Conservation (phyloP, 2,797 vertebrate species). For the Mareca strepera region DNA sequence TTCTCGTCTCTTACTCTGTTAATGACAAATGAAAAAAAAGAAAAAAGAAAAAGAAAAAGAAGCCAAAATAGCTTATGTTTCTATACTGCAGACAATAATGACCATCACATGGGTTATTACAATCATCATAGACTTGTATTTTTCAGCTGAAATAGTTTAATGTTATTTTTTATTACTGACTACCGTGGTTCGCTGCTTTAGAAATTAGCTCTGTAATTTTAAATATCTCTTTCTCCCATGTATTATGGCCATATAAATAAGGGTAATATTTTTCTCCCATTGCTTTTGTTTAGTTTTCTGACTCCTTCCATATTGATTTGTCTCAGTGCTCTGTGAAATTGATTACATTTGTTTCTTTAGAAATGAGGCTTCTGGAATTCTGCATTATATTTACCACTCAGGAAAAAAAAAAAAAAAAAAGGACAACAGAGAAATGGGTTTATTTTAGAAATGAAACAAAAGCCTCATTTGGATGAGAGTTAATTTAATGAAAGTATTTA, state of each 20-base stretch:
- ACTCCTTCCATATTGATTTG: constrained; percentile 60
- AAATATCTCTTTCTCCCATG: constrained; percentile 26
- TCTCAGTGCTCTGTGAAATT: constrained; percentile 41
- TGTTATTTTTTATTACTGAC: constrained; percentile 36
- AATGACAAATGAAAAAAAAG: background rate
- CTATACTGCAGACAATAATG: background rate
- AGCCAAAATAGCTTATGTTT: background rate
- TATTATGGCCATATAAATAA: background rate
- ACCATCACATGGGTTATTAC: background rate
- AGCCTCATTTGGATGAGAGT: constrained; percentile 24
- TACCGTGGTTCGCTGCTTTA: constrained; percentile 11
- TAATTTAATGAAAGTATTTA: constrained; percentile 69
- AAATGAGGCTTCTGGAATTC: constrained; percentile 45
- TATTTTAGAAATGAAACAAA: constrained; percentile 52
- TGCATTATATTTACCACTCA: constrained; percentile 29
- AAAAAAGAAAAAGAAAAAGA: background rate
- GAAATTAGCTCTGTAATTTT: constrained; percentile 45
- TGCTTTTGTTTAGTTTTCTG: constrained; percentile 51
- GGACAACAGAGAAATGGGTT: background rate
- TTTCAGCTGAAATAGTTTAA: constrained; percentile 35
- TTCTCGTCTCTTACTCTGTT: background rate
- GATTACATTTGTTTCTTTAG: constrained; percentile 51
- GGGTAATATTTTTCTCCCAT: constrained; percentile 13
- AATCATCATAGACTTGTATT: background rate
- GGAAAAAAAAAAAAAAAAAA: constrained; percentile 15